A percentile compares a stretch with the other conserved stretches of the same genome.
These are phyloP conservation scores for Apomyelois bistriatella DNA, from an alignment of 2,888 invertebrate species.

Conservation along the genomic window DNA sequence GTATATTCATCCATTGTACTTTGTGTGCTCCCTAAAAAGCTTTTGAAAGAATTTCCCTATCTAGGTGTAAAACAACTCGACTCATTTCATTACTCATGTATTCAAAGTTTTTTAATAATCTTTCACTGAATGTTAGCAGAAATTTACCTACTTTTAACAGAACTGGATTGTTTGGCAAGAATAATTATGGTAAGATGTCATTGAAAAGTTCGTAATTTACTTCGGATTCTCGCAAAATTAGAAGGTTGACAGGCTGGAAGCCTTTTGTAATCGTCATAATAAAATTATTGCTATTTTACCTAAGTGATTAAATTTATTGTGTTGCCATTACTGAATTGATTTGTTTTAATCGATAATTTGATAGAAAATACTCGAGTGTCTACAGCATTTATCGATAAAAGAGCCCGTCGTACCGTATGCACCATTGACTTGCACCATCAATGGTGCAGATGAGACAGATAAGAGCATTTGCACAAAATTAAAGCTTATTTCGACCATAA, in stretches of 20 bases:
- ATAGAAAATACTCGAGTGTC: too few relatives aligned
- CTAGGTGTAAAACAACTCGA: constrained; percentile 9
- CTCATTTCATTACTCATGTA: constrained; percentile 16
- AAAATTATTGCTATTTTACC: neutral
- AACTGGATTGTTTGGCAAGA: constrained; percentile 14
- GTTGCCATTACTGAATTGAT: neutral
- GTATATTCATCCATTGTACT: neutral
- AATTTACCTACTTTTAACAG: constrained; percentile 13
- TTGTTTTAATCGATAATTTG: neutral
- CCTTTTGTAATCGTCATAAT: neutral
- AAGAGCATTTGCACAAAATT: too few relatives aligned
- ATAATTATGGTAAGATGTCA: constrained; percentile 7
- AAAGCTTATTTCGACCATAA: too few relatives aligned
- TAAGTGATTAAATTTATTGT: neutral
- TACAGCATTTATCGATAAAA: too few relatives aligned
- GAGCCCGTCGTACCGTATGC: too few relatives aligned
- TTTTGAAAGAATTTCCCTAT: neutral
- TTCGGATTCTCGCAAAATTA: constrained; percentile 3
- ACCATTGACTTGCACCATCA: too few relatives aligned
- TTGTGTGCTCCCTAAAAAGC: neutral
- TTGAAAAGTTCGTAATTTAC: constrained; percentile 8
- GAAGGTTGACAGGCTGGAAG: neutral
- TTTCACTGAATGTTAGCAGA: constrained; percentile 26
- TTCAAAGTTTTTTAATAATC: constrained; percentile 35
- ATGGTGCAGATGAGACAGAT: too few relatives aligned